A percentile compares a stretch with the other conserved stretches of the same genome.
These are phyloP conservation scores for Ganaspis brasiliensis DNA, from an alignment of 2,888 invertebrate genomes.

Conservation along the genomic window DNA sequence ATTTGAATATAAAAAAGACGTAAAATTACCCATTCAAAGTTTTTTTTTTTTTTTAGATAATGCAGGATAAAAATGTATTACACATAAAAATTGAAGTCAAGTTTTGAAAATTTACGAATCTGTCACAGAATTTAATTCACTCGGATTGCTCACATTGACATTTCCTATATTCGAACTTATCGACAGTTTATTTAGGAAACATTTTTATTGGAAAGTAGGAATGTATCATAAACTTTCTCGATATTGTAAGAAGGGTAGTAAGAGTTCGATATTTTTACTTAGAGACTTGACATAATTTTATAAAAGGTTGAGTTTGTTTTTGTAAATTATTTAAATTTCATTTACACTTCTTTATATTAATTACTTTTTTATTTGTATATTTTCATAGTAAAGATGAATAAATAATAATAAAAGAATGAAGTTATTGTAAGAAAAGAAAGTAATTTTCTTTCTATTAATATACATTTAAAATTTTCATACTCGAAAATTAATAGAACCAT, in stretches of 20 bases:
- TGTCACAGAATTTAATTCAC: neutral
- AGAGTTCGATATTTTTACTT: neutral
- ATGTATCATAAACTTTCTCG: neutral
- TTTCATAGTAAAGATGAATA: neutral
- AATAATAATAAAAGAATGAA: too few species aligned
- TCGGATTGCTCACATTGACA: neutral
- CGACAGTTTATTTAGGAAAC: slow-evolving; percentile 10
- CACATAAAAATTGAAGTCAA: neutral
- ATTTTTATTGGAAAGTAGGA: neutral
- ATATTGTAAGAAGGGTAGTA: neutral
- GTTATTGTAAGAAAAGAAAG: too few species aligned
- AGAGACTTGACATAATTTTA: neutral
- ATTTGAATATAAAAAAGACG: slow-evolving; percentile 26
- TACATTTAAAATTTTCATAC: too few species aligned
- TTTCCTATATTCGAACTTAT: neutral
- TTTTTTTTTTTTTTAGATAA: neutral
- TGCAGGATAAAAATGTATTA: neutral
- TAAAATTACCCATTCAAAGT: neutral
- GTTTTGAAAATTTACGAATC: neutral
- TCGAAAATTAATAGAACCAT: too few species aligned
- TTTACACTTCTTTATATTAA: too few species aligned
- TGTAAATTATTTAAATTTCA: too few species aligned
- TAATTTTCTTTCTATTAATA: too few species aligned
- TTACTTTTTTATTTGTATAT: too few species aligned
- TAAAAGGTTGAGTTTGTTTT: neutral